phyloP scores from a whole-genome alignment of 2,888 invertebrate species.

The Ectobius pallidus region DNA sequence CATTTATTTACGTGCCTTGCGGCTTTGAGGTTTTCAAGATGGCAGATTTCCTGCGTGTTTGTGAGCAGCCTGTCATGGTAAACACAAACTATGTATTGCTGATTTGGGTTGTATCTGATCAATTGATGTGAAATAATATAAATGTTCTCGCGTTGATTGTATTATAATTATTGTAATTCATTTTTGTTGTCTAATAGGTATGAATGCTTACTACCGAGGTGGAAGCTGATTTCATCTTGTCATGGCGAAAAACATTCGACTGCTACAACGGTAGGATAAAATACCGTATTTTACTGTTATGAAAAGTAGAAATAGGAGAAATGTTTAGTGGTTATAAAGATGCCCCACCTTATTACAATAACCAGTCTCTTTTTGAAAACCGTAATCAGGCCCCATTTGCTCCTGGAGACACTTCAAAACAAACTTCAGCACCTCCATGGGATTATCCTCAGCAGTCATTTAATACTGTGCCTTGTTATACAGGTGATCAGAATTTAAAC shows the following conservation, averaged over 20 bases:
- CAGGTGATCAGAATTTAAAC: conserved; percentile 27
- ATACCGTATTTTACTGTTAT: conserved; percentile 19
- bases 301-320: conserved; percentile 13
- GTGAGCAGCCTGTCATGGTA: conserved; percentile 20
- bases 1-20: conserved; percentile 33
- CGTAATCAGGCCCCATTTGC: conserved; percentile 20
- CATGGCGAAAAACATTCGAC: conserved; percentile 22
- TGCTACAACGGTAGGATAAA: conserved; percentile 20
- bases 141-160: no score
- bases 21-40: conserved; percentile 33
- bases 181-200: background rate
- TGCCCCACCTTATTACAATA: conserved; percentile 16
- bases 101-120: no score
- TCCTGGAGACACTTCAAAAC: conserved; percentile 25
- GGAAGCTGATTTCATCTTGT: conserved; percentile 29
- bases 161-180: background rate
- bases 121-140: background rate
- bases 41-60: conserved; percentile 5
- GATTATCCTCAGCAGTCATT: conserved; percentile 30
- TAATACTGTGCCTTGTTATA: conserved; percentile 24
- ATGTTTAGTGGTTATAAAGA: conserved; percentile 25
- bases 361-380: conserved; percentile 24
- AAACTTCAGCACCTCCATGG: conserved; percentile 33
- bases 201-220: background rate
- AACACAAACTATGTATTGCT: no score